Percentiles rank a stretch among this genome's conserved stretches.
Conservation (phyloP, 1,140 invertebrate genomes). For the Panagrolaimus sp. region DNA sequence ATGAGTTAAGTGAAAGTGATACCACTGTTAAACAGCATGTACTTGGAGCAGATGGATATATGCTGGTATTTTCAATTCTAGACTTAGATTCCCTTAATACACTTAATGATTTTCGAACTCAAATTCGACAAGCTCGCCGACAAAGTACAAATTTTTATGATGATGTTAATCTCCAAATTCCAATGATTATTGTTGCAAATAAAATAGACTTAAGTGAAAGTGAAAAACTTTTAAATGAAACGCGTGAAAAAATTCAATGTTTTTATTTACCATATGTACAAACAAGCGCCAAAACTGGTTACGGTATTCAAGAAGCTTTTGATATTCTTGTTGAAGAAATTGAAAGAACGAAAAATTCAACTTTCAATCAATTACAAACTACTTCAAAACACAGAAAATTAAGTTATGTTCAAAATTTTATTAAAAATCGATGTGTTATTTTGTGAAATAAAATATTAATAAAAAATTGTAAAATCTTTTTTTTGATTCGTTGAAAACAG, state of each 20-base stretch:
- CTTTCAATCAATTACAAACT: no score
- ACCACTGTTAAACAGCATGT: not conserved
- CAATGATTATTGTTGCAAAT: slow-evolving; percentile 10
- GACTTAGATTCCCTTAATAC: not conserved
- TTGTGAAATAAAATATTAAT: no score
- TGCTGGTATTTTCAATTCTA: slow-evolving; percentile 1
- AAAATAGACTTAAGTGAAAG: slow-evolving; percentile 2
- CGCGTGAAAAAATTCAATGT: not conserved
- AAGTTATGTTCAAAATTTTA: no score
- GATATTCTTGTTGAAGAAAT: not conserved
- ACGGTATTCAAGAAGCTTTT: slow-evolving; percentile 9
- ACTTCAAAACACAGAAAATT: no score
- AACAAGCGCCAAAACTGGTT: not conserved
- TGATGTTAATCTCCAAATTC: not conserved
- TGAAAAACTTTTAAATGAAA: not conserved
- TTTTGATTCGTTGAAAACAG: no score
- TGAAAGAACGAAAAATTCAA: not conserved
- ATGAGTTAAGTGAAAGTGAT: not conserved
- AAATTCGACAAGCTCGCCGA: not conserved
- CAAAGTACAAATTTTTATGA: not conserved
- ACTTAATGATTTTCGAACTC: not conserved
- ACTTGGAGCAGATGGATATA: not conserved
- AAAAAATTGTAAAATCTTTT: no score
- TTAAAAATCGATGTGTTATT: no score
- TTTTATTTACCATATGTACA: not conserved